Evolutionary conservation across 2,888 invertebrate species (phyloP), one percentile per base, ranked within the genome.

Genomic region (Morinoia aosen): DNA sequence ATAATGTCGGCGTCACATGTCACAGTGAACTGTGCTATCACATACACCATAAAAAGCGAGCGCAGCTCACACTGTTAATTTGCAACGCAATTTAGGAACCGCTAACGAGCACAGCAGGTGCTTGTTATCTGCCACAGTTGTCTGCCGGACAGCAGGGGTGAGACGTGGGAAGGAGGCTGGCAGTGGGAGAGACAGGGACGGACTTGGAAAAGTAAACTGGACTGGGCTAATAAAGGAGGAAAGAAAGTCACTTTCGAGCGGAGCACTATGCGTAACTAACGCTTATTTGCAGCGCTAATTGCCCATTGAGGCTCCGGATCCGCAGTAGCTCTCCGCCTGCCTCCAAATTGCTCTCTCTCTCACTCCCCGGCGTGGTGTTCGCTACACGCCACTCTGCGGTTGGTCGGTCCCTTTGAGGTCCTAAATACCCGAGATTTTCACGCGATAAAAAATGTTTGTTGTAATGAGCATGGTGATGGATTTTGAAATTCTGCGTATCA

Each of bases 231-330:
- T 90, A 90, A 48, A 90, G 90, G 40, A 90, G 90, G 40, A 90
- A 90, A 90, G 90, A 40, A 90, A 48, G 40, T 48, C 39, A 90
- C 90, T 90, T 90, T 48, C 39, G 90, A 90, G 90, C 39, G 16
- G 40, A 90, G 19, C 90, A 48, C 90, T 90, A 16, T 90, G 90
- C 90, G 90, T 90, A 90, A 90, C 90, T 90, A 90, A 90, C 40
- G 90, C 90, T 90, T 90, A 90, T 90, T 90, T 90, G 90, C 90
- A 48, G 39, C 90, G 40, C 90, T 90, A 90, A 90, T 90, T 90
- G 48, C 90, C 90, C 39, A 90, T 90, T 90, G 90, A 48, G 90
- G 90, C 40, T 48, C 39, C 90, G 12, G 90, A 90, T 10, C 90
- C 12, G 40, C 90, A 90, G 90, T 90, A 90, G 90, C 90, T 90